Conservation (phyloP, 2,797 vertebrate species). For the Parauchenoglanis ngamensis region DNA sequence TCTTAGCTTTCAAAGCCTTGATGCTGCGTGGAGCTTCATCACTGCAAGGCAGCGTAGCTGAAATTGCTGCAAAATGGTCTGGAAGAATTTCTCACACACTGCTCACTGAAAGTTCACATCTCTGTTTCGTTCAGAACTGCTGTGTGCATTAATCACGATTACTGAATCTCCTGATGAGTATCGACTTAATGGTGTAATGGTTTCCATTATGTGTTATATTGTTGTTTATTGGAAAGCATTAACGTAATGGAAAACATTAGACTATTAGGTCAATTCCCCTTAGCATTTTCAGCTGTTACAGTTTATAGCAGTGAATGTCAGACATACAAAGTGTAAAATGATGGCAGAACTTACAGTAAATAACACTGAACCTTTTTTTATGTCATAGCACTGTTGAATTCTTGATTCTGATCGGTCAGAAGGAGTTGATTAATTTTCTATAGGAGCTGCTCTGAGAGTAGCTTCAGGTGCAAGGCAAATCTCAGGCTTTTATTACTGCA, state of each 20-base stretch:
- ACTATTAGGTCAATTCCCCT: background rate
- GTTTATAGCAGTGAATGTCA: background rate
- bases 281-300: background rate
- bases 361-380: background rate
- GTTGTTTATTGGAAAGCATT: background rate
- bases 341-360: background rate
- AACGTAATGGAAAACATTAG: conserved; percentile 11
- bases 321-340: background rate
- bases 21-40: conserved; percentile 19
- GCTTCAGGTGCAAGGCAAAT: background rate
- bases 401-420: background rate
- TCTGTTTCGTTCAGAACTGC: background rate
- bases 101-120: background rate
- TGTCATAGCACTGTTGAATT: background rate
- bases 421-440: background rate
- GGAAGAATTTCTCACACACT: conserved; percentile 11
- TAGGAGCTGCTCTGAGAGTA: background rate
- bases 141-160: background rate
- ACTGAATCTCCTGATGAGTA: background rate
- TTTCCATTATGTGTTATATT: background rate
- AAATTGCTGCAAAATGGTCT: conserved; percentile 19
- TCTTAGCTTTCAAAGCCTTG: conserved; percentile 25
- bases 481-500: background rate
- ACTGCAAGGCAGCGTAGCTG: conserved; percentile 11
- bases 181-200: background rate